These are phyloP conservation scores for Caloenas nicobarica DNA, from an alignment of 2,113 vertebrate species.

Conservation along the genomic window DNA sequence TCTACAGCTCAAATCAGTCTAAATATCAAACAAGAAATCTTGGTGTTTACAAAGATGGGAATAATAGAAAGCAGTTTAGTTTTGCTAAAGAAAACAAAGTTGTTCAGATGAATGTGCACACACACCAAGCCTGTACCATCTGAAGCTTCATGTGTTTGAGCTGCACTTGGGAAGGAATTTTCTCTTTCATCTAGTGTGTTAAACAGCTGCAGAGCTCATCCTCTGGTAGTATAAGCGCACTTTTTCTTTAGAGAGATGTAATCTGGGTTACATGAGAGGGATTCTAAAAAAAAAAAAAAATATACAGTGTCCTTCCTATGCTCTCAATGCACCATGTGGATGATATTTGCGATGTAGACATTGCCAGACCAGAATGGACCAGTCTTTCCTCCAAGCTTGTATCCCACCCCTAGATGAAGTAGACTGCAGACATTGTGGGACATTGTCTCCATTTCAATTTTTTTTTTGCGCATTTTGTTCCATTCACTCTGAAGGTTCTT, in stretches of 20 bases:
- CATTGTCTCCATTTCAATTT: not conserved
- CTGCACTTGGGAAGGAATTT: not conserved
- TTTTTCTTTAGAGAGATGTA: not conserved
- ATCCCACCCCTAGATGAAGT: not conserved
- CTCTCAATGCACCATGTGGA: not conserved
- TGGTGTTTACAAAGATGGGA: not conserved
- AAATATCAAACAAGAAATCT: not conserved
- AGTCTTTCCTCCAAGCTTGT: not conserved
- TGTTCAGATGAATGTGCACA: accelerated
- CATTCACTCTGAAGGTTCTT: not conserved
- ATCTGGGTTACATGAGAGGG: not conserved
- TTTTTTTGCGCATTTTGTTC: not conserved
- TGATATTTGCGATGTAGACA: not conserved
- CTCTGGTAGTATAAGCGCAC: not conserved
- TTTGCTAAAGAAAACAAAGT: not conserved
- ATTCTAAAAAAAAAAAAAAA: not conserved
- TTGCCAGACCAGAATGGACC: not conserved
- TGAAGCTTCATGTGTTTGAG: not conserved
- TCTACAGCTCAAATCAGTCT: not conserved
- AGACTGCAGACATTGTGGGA: not conserved
- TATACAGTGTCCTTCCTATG: not conserved
- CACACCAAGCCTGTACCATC: not conserved
- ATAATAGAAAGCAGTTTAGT: not conserved
- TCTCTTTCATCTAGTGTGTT: not conserved
- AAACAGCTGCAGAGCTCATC: not conserved